Evolutionary conservation across 2,797 vertebrate species (phyloP).

Genomic region (Sebastes wilsoni): DNA sequence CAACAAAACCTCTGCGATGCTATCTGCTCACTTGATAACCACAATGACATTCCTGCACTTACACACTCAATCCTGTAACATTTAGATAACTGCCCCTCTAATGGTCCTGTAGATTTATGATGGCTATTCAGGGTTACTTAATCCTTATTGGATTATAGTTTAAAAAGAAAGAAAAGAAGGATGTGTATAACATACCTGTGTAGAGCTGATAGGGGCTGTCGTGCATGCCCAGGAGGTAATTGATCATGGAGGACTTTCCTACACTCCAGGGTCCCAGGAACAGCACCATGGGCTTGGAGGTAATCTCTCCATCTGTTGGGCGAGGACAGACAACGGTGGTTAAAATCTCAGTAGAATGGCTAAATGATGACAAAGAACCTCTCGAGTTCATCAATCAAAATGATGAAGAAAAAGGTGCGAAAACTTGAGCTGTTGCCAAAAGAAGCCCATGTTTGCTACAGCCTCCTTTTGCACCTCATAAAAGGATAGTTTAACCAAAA

Average conservation of each 20-base stretch:
- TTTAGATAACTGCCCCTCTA: not conserved
- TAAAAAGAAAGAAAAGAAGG: not conserved
- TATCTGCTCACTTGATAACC: not conserved
- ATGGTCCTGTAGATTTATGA: not conserved
- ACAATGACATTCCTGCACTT: not conserved
- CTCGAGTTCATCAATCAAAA: slow-evolving; percentile 25
- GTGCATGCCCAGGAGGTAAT: slow-evolving; percentile 96
- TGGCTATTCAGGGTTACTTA: not conserved
- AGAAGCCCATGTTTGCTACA: not conserved
- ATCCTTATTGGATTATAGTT: not conserved
- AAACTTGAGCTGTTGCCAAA: slow-evolving; percentile 1
- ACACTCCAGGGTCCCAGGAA: slow-evolving; percentile 99
- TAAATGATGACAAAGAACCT: not conserved
- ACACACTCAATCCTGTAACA: not conserved
- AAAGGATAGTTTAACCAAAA: not conserved
- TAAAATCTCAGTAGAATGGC: not conserved
- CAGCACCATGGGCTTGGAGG: slow-evolving; percentile 98
- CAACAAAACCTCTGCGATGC: not conserved
- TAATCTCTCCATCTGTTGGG: slow-evolving; percentile 94
- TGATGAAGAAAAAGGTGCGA: not conserved
- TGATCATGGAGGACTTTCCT: slow-evolving; percentile 99
- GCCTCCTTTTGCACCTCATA: not conserved
- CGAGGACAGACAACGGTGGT: slow-evolving; percentile 1
- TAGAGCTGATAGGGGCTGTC: slow-evolving; percentile 96
- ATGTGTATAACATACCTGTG: slow-evolving; percentile 65